Evolutionary conservation across 1,140 invertebrate species (phyloP), one percentile per base, ranked within the genome.

Genomic region (Drosophila nigromelanica): DNA sequence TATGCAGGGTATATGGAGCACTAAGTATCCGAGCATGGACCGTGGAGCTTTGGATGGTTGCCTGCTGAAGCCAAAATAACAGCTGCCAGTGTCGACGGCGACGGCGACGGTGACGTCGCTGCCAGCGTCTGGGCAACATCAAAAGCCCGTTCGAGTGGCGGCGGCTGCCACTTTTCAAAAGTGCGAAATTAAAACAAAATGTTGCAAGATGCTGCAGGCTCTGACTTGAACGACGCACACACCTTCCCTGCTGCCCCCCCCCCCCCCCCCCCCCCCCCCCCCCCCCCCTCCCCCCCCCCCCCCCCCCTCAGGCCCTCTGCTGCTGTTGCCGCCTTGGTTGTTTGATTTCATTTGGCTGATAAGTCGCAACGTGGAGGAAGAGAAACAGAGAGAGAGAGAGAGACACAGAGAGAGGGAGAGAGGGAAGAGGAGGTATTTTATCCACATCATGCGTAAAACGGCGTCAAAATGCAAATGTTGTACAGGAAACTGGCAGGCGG

Each of bases 181-280:
- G 82, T 87, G 82, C 83, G 83, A 87, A 89, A 87, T 87, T 87
- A 89, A 86, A 89, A 87, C 83, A 87, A 89, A 87, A 87, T 87
- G 79, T 82, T 87, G 83, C 79, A 82, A 87, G 82, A 89, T 89
- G 82, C 83, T 87, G 83, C 64, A 67, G 83, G 83, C 81, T 62
- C 18, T 52, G 73, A 43, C 55, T 72, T 66, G 55, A 58, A 43
- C 77, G 42, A 55, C 77, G 42, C 42, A 39, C 54, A 52, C 24
- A 39, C 12, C 33, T 15, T 61, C 27, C 14, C 18, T n/a, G 14
- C 40, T 15, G 21, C 33, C 0, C 15, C n/a, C n/a, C n/a, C 40
- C 11, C 47, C 40, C 11, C 47, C 40, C 11, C 47, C 40, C 11
- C 47, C 40, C 11, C 47, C 40, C 11, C 47, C 40, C 11, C 47